phyloP scores from a whole-genome alignment of 92 coral and sea anemone genomes.

The Epizoanthus ramosus region DNA sequence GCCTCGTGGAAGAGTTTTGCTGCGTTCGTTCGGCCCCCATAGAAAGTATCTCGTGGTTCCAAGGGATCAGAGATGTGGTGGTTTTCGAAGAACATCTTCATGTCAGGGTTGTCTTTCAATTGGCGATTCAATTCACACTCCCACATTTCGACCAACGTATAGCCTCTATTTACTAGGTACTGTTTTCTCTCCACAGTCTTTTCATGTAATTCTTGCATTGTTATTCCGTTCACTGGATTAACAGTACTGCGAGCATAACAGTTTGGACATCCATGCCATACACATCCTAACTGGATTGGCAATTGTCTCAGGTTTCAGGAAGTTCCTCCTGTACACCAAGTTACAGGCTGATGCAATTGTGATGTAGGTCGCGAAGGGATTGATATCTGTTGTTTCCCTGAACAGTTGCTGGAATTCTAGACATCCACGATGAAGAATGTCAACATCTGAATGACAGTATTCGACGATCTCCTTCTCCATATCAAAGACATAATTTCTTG shows the following conservation, averaged over 20 bases:
- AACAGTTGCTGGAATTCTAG: slow-evolving; percentile 47
- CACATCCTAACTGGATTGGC: slow-evolving; percentile 20
- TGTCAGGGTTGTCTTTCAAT: background rate
- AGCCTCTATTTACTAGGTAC: slow-evolving; percentile 34
- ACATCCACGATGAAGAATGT: slow-evolving; percentile 44
- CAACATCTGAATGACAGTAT: slow-evolving; percentile 67
- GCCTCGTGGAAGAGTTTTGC: too few relatives aligned
- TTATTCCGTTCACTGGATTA: slow-evolving; percentile 27
- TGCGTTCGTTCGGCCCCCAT: too few relatives aligned
- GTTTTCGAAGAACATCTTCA: slow-evolving; percentile 29
- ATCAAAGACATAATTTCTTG: slow-evolving; percentile 42
- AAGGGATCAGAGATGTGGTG: too few relatives aligned
- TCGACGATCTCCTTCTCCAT: slow-evolving; percentile 48
- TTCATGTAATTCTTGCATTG: slow-evolving; percentile 56
- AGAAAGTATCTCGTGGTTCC: too few relatives aligned
- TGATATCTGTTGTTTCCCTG: slow-evolving; percentile 27
- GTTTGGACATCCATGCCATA: slow-evolving; percentile 50
- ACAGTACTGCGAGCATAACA: slow-evolving; percentile 46
- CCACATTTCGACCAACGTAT: slow-evolving; percentile 52
- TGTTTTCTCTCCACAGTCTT: slow-evolving; percentile 22
- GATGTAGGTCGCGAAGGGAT: slow-evolving; percentile 46
- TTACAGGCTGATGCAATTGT: slow-evolving; percentile 64
- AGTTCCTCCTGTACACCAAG: slow-evolving; percentile 30
- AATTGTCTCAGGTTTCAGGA: slow-evolving; percentile 43
- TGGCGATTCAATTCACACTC: slow-evolving; percentile 43